Conservation (phyloP, 2,797 vertebrate genomes). For the Hybognathus amarus region DNA sequence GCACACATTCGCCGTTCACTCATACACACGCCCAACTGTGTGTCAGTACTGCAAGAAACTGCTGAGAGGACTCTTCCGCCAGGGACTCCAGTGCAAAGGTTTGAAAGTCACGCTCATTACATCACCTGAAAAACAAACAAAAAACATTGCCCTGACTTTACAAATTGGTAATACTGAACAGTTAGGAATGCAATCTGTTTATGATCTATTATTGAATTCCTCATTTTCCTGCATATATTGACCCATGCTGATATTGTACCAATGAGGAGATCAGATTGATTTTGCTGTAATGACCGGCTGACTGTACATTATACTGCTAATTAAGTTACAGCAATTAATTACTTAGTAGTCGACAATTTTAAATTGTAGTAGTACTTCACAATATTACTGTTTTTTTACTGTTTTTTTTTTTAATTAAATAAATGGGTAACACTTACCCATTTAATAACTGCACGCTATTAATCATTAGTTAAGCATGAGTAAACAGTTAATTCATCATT, state of each 20-base stretch:
- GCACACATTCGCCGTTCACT: conserved; percentile 92
- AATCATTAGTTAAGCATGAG: no score
- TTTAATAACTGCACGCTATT: no score
- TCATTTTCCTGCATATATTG: neutral
- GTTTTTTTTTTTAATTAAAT: no score
- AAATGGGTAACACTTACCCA: no score
- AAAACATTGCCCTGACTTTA: neutral
- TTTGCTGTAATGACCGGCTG: neutral
- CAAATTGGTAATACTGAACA: neutral
- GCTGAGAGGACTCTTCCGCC: conserved; percentile 89
- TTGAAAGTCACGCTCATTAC: conserved; percentile 35
- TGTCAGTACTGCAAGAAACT: conserved; percentile 94
- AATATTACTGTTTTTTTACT: neutral
- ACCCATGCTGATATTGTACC: neutral
- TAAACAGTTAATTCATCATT: no score
- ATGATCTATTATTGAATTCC: neutral
- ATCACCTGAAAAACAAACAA: neutral
- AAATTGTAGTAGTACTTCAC: neutral
- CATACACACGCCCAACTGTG: conserved; percentile 90
- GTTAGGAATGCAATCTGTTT: neutral
- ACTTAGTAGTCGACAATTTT: no score
- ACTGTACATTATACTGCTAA: neutral
- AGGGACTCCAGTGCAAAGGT: conserved; percentile 95
- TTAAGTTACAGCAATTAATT: no score
- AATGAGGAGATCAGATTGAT: neutral